Conservation (phyloP, 2,888 invertebrate species). For the Habroteleia sp. region DNA sequence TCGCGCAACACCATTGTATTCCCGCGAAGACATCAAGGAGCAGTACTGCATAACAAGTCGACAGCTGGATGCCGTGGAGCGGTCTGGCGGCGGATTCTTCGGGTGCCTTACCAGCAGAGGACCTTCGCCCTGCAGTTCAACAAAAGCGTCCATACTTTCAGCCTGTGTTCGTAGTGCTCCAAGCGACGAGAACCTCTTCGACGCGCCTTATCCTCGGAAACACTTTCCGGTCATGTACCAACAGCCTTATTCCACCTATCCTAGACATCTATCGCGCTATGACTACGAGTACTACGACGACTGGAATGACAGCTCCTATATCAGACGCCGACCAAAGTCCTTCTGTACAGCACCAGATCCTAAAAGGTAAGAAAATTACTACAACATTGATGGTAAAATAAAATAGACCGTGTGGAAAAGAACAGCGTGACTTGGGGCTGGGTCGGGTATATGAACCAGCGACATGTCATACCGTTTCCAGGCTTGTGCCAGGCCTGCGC, state of each 20-base stretch:
- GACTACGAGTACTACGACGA: conserved; percentile 79
- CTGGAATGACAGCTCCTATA: conserved; percentile 90
- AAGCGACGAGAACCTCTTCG: conserved; percentile 93
- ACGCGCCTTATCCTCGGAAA: conserved; percentile 89
- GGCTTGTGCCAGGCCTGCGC: too few relatives aligned
- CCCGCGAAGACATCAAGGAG: conserved; percentile 94
- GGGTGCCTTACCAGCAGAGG: conserved; percentile 91
- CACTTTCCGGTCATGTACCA: conserved; percentile 75
- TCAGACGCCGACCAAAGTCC: conserved; percentile 89
- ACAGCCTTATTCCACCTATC: conserved; percentile 76
- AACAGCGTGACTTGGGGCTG: too few relatives aligned
- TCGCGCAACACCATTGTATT: conserved; percentile 86
- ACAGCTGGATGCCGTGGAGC: conserved; percentile 91
- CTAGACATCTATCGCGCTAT: conserved; percentile 70
- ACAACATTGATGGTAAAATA: too few relatives aligned
- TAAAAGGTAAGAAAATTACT: conserved; percentile 84
- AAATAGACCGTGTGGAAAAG: too few relatives aligned
- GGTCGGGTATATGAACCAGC: too few relatives aligned
- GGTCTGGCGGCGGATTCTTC: conserved; percentile 86
- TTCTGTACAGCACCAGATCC: conserved; percentile 88
- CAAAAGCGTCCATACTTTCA: conserved; percentile 88
- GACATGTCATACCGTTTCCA: too few relatives aligned
- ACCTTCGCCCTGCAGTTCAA: conserved; percentile 85
- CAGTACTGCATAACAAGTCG: conserved; percentile 97
- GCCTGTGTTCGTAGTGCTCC: conserved; percentile 93